These are phyloP conservation scores for Cyphomyrus plagiostoma DNA, from an alignment of 2,113 vertebrate species.

Conservation along the genomic window DNA sequence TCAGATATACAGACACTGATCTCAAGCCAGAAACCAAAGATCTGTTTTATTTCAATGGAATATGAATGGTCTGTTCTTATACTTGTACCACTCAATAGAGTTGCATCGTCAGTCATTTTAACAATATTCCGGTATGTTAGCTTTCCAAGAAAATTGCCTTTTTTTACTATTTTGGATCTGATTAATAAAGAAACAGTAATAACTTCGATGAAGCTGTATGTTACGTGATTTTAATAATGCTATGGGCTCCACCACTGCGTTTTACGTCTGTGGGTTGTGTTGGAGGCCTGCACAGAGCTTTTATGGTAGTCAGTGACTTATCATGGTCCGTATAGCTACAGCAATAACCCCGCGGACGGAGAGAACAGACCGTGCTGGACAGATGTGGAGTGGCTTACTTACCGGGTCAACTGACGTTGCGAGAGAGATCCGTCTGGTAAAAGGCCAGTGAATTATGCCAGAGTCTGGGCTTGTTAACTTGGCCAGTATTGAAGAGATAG, in stretches of 20 bases:
- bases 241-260: neutral
- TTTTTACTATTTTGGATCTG: neutral
- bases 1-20: neutral
- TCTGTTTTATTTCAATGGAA: neutral
- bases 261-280: neutral
- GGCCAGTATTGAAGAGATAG: neutral
- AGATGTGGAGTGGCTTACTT: neutral
- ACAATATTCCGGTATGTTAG: neutral
- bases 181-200: neutral
- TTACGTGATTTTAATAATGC: neutral
- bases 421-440: neutral
- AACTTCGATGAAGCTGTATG: neutral
- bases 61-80: neutral
- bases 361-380: neutral
- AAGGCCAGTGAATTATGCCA: neutral
- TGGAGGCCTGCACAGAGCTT: neutral
- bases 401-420: neutral
- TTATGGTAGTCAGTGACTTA: neutral
- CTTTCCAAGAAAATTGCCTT: neutral
- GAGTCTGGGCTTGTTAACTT: neutral
- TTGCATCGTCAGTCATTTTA: neutral
- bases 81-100: neutral
- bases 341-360: neutral
- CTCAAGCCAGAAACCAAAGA: neutral
- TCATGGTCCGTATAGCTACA: neutral